Evolutionary conservation across 2,888 invertebrate species (phyloP), one percentile per base, ranked within the genome.

Genomic region (Plebejus argus): DNA sequence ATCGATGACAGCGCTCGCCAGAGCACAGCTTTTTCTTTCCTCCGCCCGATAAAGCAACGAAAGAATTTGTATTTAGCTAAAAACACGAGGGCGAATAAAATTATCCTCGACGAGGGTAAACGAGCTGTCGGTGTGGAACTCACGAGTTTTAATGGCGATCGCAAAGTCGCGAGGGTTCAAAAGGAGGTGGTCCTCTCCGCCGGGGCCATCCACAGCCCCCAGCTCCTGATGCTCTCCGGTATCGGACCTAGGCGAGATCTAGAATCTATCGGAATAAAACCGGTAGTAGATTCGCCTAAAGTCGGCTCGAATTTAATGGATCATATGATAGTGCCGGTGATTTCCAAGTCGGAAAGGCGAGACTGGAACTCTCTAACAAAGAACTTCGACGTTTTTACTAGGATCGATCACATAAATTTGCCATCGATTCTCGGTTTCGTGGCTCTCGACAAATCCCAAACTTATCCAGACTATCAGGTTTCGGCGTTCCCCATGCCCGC

Each of bases 151-250:
- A 81, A 80, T 76, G 82, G 82, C 15, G 76, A 79, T 39, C 76
- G 45, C 4, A 77, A 78, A 39, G 77, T 76, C 3, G 15, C 89
- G 0, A 80, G 74, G 6, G 85, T 86, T 18, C 82, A 28, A 1
- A 86, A 85, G 77, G 91, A 91, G 84, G 82, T 90, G 0, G 84
- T 91, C 35, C 49, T 91, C 76, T 90, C 89, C 18, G 88, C 89
- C 10, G 90, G 90, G 3, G 81, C 87, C 18, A 80, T 90, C 1
- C 89, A 85, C 61, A 86, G 85, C 75, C 90, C 91, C 0, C 85
- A 90, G 76, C 70, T 91, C 8, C 79, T 91, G 8, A 90, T 91
- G 89, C 78, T 89, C 7, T 91, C 90, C 3, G 90, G 91, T 2
- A 83, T 91, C 28, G 91, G 91, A 10, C 87, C 88, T 1, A 84